These are phyloP conservation scores for Monochamus alternatus DNA, from an alignment of 2,888 invertebrate species.

Conservation along the genomic window DNA sequence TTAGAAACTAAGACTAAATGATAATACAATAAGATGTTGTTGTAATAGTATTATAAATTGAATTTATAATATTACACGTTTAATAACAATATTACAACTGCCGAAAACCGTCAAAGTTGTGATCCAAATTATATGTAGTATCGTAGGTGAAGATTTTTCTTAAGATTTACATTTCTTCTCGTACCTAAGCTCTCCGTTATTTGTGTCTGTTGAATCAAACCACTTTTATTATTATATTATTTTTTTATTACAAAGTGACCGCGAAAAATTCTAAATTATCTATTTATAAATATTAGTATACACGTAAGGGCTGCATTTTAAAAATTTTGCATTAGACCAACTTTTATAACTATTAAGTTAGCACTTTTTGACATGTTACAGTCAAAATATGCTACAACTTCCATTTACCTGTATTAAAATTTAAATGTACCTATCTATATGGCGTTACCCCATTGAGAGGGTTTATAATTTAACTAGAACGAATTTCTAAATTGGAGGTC, in stretches of 20 bases:
- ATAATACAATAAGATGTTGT: conserved; percentile 47
- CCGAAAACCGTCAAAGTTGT: conserved; percentile 60
- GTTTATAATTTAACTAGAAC: conserved; percentile 9
- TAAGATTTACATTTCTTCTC: conserved; percentile 26
- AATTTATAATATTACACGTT: conserved; percentile 48
- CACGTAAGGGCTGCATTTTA: conserved; percentile 18
- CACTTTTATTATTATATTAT: neutral
- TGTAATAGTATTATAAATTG: conserved; percentile 50
- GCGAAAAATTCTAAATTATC: conserved; percentile 41
- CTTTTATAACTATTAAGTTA: conserved; percentile 6
- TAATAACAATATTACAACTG: conserved; percentile 51
- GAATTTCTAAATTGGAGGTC: neutral
- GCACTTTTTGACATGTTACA: neutral
- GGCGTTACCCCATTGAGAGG: neutral
- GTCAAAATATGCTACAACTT: neutral
- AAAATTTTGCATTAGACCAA: neutral
- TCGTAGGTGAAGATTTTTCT: conserved; percentile 17
- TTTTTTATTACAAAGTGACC: conserved; percentile 4
- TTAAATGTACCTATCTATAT: conserved; percentile 1
- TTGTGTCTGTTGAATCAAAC: neutral
- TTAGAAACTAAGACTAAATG: conserved; percentile 53
- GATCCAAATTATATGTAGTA: conserved; percentile 49
- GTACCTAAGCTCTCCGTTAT: neutral
- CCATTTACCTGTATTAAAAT: neutral
- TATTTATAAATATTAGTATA: conserved; percentile 12